These are phyloP conservation scores for Euura saliciscinereae DNA, from an alignment of 1,140 invertebrate genomes.

Conservation along the genomic window DNA sequence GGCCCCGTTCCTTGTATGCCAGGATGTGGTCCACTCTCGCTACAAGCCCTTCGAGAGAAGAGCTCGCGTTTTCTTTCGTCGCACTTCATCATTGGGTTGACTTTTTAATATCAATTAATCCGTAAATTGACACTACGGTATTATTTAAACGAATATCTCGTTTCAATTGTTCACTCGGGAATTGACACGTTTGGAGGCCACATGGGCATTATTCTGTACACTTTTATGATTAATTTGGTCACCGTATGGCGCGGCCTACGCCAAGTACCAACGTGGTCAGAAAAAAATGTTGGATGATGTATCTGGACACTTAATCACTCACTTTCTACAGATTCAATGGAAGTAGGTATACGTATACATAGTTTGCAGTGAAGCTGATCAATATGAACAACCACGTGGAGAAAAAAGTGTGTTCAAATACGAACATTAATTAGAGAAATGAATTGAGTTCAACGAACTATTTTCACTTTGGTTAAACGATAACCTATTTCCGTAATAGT, in stretches of 20 bases:
- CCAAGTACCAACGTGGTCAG: neutral
- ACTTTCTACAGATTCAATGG: neutral
- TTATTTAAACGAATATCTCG: neutral
- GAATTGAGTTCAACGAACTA: too few species aligned
- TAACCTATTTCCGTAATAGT: too few species aligned
- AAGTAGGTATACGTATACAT: too few species aligned
- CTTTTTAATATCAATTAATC: neutral
- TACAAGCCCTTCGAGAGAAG: slow-evolving; percentile 64
- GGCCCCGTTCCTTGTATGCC: slow-evolving; percentile 43
- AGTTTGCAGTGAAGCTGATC: too few species aligned
- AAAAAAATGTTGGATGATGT: neutral
- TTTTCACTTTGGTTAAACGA: too few species aligned
- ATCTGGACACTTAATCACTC: neutral
- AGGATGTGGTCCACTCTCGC: slow-evolving; percentile 70
- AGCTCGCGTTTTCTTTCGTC: slow-evolving; percentile 51
- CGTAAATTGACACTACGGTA: neutral
- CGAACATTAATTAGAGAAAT: too few species aligned
- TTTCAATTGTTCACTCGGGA: neutral
- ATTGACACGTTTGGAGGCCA: neutral
- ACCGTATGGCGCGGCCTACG: too few species aligned
- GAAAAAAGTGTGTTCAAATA: too few species aligned
- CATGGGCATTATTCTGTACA: neutral
- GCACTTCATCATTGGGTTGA: slow-evolving; percentile 47
- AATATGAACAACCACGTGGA: too few species aligned
- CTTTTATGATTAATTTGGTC: too few species aligned